Base-by-base conservation (phyloP, 2,797 vertebrate species). In the Rhinatrema bivittatum region DNA sequence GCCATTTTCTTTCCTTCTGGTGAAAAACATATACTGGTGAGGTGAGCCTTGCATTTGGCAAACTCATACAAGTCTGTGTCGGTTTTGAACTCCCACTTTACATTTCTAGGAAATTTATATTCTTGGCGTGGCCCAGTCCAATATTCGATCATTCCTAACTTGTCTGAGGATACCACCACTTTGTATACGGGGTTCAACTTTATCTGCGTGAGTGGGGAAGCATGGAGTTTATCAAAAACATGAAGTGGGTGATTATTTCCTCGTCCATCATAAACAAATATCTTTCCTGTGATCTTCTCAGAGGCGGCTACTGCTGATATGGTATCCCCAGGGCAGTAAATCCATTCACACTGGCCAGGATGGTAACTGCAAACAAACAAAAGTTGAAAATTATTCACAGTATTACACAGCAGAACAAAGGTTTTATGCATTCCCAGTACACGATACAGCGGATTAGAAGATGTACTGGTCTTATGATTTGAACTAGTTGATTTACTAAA, bases 1-100 rank as follows among this genome's bases (percentile, higher is more conserved):
- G 94, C 95, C 90, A 99, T 94, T 74, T 93, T 98, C 70, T 85
- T 94, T 30, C 96, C 96, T 10, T 99, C 93, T 0, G 79, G 58
- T 10, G 94, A 98, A 66, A 98, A 99, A 19, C 81, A 81, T 29
- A 99, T 85, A 50, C 92, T 91, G 62, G 89, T 91, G 41, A 91
- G 90, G 42, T 90, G 96, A 2, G 95, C 91, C 69, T 93, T 95
- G 67, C 91, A 86, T 60, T 97, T 98, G 18, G 93, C 92, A 72
- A 98, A 99, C 65, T 98, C 94, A 38, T 98, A 99, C 32, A 99
- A 80, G 72, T 99, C 94, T 1, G 96, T 99, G 68, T 96, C 96
- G 0, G 94, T 98, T 84, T 99, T 99, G 71, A 88, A 98, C 45
- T 93, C 85, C 96, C 96, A 99, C 8, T 76, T 67, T 45, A 98